These are phyloP conservation scores for Aplysina aerophoba DNA, from an alignment of 37 sponge, comb jelly and placozoan genomes.

Conservation along the genomic window DNA sequence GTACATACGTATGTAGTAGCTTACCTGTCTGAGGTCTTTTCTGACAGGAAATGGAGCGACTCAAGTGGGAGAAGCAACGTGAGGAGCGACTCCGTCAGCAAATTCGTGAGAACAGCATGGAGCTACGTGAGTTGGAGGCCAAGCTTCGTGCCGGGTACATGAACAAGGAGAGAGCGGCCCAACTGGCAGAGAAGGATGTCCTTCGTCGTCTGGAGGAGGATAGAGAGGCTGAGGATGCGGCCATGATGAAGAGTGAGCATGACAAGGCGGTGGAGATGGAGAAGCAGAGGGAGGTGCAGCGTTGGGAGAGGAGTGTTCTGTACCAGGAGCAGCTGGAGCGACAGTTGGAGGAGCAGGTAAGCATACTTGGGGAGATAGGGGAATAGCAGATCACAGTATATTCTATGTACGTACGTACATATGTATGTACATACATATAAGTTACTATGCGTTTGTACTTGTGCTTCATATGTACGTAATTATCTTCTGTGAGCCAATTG, in stretches of 20 bases:
- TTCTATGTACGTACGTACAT: neutral
- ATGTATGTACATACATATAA: conserved; percentile 35
- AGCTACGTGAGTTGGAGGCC: conserved; percentile 91
- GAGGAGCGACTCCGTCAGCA: conserved; percentile 88
- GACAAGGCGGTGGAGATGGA: conserved; percentile 69
- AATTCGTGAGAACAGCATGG: conserved; percentile 87
- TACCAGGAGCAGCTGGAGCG: conserved; percentile 90
- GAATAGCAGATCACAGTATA: too few relatives aligned
- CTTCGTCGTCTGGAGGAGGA: conserved; percentile 68
- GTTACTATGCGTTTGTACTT: conserved; percentile 39
- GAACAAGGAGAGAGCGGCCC: conserved; percentile 98
- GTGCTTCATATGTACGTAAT: too few relatives aligned
- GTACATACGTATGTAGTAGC: conserved; percentile 22
- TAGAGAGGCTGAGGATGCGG: conserved; percentile 68
- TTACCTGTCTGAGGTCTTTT: neutral
- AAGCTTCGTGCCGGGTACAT: conserved; percentile 95
- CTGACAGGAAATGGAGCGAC: conserved; percentile 74
- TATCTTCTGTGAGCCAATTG: too few relatives aligned
- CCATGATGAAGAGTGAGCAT: conserved; percentile 63
- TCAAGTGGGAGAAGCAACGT: conserved; percentile 76
- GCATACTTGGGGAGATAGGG: too few relatives aligned
- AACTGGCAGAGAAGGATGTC: conserved; percentile 89
- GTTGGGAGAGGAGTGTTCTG: conserved; percentile 62
- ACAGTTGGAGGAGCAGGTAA: conserved; percentile 91
- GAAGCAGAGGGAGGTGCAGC: conserved; percentile 57